Base-by-base conservation (phyloP, 1,140 invertebrate species). In the Ptiloglossa arizonensis region DNA sequence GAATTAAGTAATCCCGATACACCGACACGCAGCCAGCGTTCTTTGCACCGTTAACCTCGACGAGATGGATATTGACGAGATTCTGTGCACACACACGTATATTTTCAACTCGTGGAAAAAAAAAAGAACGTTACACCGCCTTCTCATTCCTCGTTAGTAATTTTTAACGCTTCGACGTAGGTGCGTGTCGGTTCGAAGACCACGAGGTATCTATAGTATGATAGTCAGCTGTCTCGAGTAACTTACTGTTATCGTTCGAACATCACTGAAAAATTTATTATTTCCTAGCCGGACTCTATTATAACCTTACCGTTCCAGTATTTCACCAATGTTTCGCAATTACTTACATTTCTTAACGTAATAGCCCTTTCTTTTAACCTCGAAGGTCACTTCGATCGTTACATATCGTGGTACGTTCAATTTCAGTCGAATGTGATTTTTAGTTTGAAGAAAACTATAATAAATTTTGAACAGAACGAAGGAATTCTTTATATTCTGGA, bases 1-100 rank as follows among this genome's bases (percentile, higher is more conserved):
- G 85, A 87, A 88, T 91, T 89, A 86, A 89, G 81, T 82, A 87
- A 90, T 90, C 85, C 41, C 59, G 82, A 63, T 56, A 76, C 29
- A 59, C 50, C 11, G 41, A 46, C 62, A 52, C 50, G 68, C 59
- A 69, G 69, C 69, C n/a, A 80, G 81, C 80, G 69, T 87, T 82
- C 80, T 75, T 87, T 70, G 79, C 80, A 83, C 87, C 87, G 83
- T 88, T 88, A 88, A 87, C 79, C 81, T 82, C 79, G 69, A 68
- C 32, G 64, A 78, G 63, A 38, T 69, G 70, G 46, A n/a, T 41
- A 41, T 35, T 9, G 59, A 71, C 67, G 46, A 70, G 46, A 41
- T 13, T 62, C 19, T n/a, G 38, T 44, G 74, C 64, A 48, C 59
- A 48, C 19, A 66, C 52, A 46, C 48, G 71, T n/a, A 44, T 60